phyloP scores from a whole-genome alignment of 1,140 invertebrate genomes.

The Hetaerina americana region DNA sequence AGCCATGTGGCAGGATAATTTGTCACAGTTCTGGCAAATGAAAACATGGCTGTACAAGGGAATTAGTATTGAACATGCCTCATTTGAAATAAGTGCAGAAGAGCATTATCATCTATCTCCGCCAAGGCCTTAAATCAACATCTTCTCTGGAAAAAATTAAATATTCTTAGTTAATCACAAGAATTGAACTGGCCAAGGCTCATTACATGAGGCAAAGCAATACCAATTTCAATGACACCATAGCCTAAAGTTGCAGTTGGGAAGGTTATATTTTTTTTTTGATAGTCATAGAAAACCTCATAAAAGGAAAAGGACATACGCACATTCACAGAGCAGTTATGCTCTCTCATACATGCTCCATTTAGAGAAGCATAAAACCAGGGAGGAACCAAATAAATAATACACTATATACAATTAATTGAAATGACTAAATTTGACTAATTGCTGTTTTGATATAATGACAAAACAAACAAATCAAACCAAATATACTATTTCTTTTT shows the following conservation, averaged over 20 bases:
- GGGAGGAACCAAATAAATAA: background rate
- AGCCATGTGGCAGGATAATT: background rate
- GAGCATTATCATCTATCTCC: background rate
- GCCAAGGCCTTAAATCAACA: background rate
- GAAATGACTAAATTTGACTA: background rate
- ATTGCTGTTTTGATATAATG: background rate
- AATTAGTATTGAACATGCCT: background rate
- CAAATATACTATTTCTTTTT: background rate
- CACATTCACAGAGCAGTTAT: background rate
- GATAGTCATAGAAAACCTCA: background rate
- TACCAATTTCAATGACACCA: background rate
- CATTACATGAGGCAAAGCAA: background rate
- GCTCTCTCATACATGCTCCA: background rate
- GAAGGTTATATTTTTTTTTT: background rate
- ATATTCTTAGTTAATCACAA: background rate
- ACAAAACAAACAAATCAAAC: background rate
- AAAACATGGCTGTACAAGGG: background rate
- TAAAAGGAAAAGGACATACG: background rate
- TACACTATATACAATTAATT: background rate
- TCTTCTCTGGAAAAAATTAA: background rate
- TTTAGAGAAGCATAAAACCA: background rate
- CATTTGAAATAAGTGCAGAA: background rate
- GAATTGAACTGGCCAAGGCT: background rate
- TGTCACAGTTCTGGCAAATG: background rate
- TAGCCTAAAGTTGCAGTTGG: background rate